Conservation (phyloP, 2,888 invertebrate species). For the Torymus auratus region DNA sequence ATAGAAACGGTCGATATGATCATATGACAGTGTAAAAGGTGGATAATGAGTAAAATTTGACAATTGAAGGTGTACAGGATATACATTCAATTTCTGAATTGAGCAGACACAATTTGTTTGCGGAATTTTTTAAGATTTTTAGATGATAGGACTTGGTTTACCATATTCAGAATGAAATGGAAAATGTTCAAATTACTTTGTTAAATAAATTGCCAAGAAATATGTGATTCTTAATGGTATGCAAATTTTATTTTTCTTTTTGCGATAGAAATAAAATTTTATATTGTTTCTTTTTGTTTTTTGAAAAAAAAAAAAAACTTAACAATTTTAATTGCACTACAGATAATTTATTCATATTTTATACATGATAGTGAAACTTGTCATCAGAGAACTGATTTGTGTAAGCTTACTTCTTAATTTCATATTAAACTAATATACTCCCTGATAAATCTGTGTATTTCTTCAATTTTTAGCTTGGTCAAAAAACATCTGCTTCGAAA, state of each 20-base stretch:
- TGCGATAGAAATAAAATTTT: constrained; percentile 31
- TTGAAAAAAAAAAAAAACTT: constrained; percentile 28
- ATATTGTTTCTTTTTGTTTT: constrained; percentile 39
- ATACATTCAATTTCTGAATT: constrained; percentile 23
- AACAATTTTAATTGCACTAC: constrained; percentile 40
- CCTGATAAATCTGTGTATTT: constrained; percentile 17
- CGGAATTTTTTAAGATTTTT: constrained; percentile 44
- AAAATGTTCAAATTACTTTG: constrained; percentile 8
- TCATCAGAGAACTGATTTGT: constrained; percentile 46
- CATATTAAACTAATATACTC: constrained; percentile 48
- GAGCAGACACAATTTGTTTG: constrained; percentile 20
- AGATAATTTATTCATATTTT: constrained; percentile 55
- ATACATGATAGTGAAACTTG: constrained; percentile 41
- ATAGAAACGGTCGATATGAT: constrained; percentile 5
- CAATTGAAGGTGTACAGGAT: constrained; percentile 28
- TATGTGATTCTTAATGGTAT: constrained; percentile 12
- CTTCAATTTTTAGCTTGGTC: neutral
- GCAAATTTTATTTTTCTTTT: constrained; percentile 18
- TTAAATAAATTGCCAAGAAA: constrained; percentile 26
- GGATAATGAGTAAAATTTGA: neutral
- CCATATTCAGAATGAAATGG: constrained; percentile 23
- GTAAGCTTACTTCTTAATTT: constrained; percentile 48
- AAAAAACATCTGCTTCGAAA: neutral
- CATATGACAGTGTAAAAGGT: neutral
- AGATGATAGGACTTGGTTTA: constrained; percentile 45